phyloP scores from a whole-genome alignment of 2,797 vertebrate genomes.

The Bradypodion pumilum region DNA sequence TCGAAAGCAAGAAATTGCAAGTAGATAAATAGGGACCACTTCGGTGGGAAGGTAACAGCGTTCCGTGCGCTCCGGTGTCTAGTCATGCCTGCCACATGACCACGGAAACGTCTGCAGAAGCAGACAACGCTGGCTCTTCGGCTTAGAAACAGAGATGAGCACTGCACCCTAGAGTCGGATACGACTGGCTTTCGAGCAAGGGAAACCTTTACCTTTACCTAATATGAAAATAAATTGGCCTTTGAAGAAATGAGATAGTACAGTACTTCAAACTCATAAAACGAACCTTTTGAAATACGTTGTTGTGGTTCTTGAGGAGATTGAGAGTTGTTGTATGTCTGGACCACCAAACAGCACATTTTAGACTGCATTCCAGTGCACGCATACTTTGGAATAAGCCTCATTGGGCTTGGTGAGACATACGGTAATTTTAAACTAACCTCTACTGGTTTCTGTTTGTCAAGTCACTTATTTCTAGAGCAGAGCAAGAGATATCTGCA shows the following conservation, averaged over 20 bases:
- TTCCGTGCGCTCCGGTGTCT: too few species aligned
- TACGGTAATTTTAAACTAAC: not conserved
- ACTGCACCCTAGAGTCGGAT: too few species aligned
- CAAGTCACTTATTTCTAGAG: not conserved
- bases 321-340: not conserved
- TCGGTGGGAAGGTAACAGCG: too few species aligned
- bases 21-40: too few species aligned
- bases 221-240: not conserved
- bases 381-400: not conserved
- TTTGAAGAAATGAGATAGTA: not conserved
- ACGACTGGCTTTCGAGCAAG: too few species aligned
- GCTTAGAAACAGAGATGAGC: too few species aligned
- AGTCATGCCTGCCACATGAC: too few species aligned
- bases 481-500: not conserved
- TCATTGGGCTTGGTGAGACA: not conserved
- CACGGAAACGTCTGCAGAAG: too few species aligned
- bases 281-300: not conserved
- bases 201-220: too few species aligned
- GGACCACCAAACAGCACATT: not conserved
- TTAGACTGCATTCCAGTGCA: not conserved
- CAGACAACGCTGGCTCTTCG: too few species aligned
- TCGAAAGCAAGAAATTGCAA: too few species aligned
- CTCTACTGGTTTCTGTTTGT: not conserved
- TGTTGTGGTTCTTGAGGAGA: not conserved
- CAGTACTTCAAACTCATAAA: constrained; percentile 3